Evolutionary conservation across 2,797 vertebrate genomes (phyloP), one percentile per base, ranked within the genome.

Genomic region (Peromyscus eremicus): DNA sequence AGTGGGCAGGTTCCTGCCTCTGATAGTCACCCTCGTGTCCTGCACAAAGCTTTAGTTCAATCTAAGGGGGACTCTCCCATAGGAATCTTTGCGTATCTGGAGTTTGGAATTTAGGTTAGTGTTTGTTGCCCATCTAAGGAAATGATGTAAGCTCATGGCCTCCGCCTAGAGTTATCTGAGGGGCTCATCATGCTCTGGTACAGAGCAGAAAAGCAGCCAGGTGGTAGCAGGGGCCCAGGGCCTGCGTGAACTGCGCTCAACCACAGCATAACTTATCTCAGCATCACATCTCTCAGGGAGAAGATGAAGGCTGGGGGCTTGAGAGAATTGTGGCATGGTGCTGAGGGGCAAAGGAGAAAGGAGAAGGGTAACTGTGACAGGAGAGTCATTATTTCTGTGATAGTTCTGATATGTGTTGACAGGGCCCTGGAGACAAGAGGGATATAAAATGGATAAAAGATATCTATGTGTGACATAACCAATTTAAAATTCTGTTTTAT

Each of bases 81-180:
- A 2, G 89, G 49, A 60, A 91, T 17, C 62, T 87, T 80, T 40
- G 34, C 19, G 1, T 0, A 0, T 8, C 0, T 0, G 27, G 27
- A 85, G 34, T 21, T 79, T 43, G 75, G 86, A 93, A 92, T 75
- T 25, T 14, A 49, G 75, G 60, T 46, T 52, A 1, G 2, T 7
- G 77, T 79, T 79, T 84, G 62, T 43, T 89, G 68, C 57, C 10
- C 37, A 19, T 43, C 29, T 57, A 6, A 97, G 96, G 97, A 97
- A 97, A 83, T 94, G 91, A 94, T 4, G 29, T 64, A 11, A 27
- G 70, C 43, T 57, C 55, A 71, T n/a, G 81, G 91, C 43, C 60
- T 6, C 4, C 16, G 66, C 49, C 32, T 64, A 34, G 52, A 89
- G 94, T 97, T 97, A 97, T 98, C 97, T 97, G 94, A 95, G 71